Evolutionary conservation across 2,888 invertebrate species (phyloP).

Genomic region (Dioctria rufipes): DNA sequence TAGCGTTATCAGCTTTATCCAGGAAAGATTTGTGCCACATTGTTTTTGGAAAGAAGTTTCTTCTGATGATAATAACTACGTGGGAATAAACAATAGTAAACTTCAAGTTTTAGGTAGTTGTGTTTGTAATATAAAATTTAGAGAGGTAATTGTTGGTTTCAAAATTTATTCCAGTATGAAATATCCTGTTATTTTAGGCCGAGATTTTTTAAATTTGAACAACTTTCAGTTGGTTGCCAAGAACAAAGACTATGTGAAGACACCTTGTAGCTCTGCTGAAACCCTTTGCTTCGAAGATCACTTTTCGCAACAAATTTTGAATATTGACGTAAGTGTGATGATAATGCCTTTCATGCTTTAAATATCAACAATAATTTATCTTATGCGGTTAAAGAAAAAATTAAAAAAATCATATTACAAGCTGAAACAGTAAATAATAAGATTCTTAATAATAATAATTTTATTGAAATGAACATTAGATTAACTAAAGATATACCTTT

Average conservation of each 20-base stretch:
- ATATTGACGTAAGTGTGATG: background rate
- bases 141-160: slow-evolving; percentile 38
- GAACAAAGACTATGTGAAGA: background rate
- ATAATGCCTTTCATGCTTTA: background rate
- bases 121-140: slow-evolving; percentile 39
- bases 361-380: background rate
- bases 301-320: background rate
- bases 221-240: background rate
- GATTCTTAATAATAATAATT: background rate
- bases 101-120: slow-evolving; percentile 48
- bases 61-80: slow-evolving; percentile 41
- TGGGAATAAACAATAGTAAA: slow-evolving; percentile 55
- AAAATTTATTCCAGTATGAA: slow-evolving; percentile 51
- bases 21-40: slow-evolving; percentile 50
- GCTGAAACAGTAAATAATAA: background rate
- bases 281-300: background rate
- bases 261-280: background rate
- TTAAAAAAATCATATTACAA: no score
- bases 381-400: background rate
- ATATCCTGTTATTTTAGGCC: slow-evolving; percentile 54
- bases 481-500: slow-evolving; percentile 23
- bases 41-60: slow-evolving; percentile 19
- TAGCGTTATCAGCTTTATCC: slow-evolving; percentile 54
- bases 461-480: background rate
- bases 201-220: slow-evolving; percentile 49